These are phyloP conservation scores for Lydus trimaculatus DNA, from an alignment of 2,888 invertebrate species.

Conservation along the genomic window DNA sequence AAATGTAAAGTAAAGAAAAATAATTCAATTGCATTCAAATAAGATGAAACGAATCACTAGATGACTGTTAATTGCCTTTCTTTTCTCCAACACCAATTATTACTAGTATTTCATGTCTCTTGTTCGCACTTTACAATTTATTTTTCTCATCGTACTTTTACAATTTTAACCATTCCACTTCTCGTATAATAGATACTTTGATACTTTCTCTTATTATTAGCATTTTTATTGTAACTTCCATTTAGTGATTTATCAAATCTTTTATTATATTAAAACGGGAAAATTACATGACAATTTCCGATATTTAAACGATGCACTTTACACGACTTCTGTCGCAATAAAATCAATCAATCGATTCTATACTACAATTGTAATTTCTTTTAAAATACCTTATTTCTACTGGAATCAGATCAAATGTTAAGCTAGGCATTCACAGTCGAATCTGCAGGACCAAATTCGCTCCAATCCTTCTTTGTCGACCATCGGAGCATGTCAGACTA, in stretches of 20 bases:
- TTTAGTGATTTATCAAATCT: neutral
- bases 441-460: too few species aligned
- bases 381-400: too few species aligned
- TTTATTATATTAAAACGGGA: neutral
- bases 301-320: neutral
- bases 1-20: neutral
- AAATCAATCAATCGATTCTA: neutral
- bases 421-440: too few species aligned
- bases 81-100: neutral
- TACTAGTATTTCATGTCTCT: neutral
- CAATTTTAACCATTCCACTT: neutral
- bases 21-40: constrained; percentile 10
- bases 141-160: neutral
- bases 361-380: neutral
- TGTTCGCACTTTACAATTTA: constrained; percentile 7
- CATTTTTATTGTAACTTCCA: neutral
- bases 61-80: constrained; percentile 4
- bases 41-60: constrained; percentile 8
- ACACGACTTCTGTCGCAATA: neutral
- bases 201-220: neutral
- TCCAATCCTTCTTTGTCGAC: too few species aligned
- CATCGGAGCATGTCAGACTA: too few species aligned
- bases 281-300: neutral
- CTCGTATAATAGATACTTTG: neutral
- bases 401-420: too few species aligned